Evolutionary conservation across 1,140 invertebrate genomes (phyloP).

Genomic region (Lordiphosa clarofinis): DNA sequence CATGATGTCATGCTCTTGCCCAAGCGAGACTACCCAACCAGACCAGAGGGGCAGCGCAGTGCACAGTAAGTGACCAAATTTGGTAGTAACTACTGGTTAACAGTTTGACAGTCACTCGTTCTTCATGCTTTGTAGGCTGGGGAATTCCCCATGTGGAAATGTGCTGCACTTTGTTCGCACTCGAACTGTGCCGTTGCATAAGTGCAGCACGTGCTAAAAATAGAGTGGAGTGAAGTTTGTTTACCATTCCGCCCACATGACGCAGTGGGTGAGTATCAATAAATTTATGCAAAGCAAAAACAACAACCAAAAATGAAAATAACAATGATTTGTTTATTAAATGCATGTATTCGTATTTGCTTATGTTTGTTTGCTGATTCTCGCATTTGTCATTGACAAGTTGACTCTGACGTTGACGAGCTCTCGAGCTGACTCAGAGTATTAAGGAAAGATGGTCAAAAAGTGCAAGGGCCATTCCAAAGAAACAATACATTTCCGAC

Average conservation of each 20-base stretch:
- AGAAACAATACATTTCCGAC: background rate
- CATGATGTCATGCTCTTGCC: constrained; percentile 27
- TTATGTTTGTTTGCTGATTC: constrained; percentile 15
- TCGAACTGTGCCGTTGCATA: constrained; percentile 29
- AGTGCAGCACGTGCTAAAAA: constrained; percentile 30
- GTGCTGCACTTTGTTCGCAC: constrained; percentile 24
- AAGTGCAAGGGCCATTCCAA: constrained; percentile 3
- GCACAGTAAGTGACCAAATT: constrained; percentile 29
- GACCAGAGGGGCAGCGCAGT: background rate
- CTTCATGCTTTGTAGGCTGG: constrained; percentile 12
- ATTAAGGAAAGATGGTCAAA: background rate
- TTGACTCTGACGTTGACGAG: constrained; percentile 5
- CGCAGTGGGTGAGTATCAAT: constrained; percentile 29
- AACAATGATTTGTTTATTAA: constrained; percentile 25
- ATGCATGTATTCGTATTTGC: constrained; percentile 25
- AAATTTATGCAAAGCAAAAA: constrained; percentile 29
- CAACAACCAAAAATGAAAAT: background rate
- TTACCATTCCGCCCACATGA: constrained; percentile 10
- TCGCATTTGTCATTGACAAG: constrained; percentile 31
- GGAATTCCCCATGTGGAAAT: constrained; percentile 30
- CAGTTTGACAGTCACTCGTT: constrained; percentile 14
- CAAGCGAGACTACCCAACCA: constrained; percentile 5
- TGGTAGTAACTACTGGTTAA: constrained; percentile 17
- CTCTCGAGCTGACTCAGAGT: constrained; percentile 25
- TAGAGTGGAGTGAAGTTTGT: background rate